Percentiles rank a stretch among this genome's conserved stretches.
Evolutionary conservation across 2,113 vertebrate species (phyloP).

Genomic region (Tapirus terrestris): DNA sequence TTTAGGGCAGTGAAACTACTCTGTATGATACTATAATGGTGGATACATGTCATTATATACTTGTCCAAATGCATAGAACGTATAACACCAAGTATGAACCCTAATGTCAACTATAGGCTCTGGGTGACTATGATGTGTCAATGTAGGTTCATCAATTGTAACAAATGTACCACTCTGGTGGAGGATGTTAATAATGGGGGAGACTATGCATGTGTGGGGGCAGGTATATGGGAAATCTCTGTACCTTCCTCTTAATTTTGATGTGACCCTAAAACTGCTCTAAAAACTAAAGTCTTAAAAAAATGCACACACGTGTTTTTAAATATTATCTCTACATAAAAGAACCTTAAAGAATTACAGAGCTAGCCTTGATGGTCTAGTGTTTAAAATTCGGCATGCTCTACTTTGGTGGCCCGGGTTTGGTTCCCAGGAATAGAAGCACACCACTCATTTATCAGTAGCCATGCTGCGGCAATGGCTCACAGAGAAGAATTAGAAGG

Average conservation of each 20-base stretch:
- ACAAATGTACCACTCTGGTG: neutral
- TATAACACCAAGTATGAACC: neutral
- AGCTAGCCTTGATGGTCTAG: no score
- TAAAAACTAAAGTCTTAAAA: neutral
- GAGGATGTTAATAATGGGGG: neutral
- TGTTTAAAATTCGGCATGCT: no score
- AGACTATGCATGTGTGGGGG: neutral
- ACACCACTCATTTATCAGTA: no score
- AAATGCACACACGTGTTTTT: neutral
- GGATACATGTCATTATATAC: neutral
- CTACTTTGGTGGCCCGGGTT: no score
- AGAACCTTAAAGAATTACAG: neutral
- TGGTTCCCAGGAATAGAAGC: no score
- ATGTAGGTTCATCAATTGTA: neutral
- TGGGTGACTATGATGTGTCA: neutral
- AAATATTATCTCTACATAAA: conserved; percentile 8
- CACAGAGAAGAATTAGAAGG: no score
- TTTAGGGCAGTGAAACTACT: neutral
- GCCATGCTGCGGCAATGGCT: no score
- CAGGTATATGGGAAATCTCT: neutral
- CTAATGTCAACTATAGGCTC: neutral
- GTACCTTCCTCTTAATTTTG: neutral
- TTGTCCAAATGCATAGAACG: neutral
- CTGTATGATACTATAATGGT: neutral
- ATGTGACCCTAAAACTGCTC: neutral